These are phyloP conservation scores for Drosophila asahinai DNA, from an alignment of 1,140 invertebrate species.

Conservation along the genomic window DNA sequence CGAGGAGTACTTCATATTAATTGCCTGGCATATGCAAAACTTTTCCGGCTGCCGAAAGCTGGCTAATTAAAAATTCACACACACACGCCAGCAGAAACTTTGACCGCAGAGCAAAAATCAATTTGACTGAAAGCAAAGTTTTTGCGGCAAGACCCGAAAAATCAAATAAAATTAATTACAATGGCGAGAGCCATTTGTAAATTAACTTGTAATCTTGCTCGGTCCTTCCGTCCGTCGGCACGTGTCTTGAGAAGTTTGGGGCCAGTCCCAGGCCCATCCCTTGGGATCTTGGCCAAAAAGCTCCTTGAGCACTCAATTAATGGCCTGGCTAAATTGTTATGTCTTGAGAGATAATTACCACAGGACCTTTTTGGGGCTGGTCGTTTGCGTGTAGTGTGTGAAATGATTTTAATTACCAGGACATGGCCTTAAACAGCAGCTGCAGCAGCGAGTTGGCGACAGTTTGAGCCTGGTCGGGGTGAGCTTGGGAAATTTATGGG, in stretches of 20 bases:
- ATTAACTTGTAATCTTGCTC: conserved; percentile 64
- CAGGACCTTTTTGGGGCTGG: conserved; percentile 54
- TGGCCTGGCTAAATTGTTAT: conserved; percentile 82
- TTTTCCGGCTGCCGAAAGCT: conserved; percentile 70
- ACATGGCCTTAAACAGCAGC: conserved; percentile 48
- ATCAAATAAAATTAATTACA: conserved; percentile 83
- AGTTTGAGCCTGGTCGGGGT: conserved; percentile 34
- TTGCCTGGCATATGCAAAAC: conserved; percentile 62
- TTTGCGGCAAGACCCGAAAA: conserved; percentile 48
- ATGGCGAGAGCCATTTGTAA: conserved; percentile 73
- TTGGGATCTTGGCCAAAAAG: conserved; percentile 8
- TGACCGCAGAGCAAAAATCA: conserved; percentile 64
- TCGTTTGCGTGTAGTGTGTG: conserved; percentile 73
- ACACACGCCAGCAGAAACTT: conserved; percentile 41
- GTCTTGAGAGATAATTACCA: conserved; percentile 81
- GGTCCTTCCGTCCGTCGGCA: conserved; percentile 29
- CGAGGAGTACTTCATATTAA: conserved; percentile 59
- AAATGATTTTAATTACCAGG: conserved; percentile 84
- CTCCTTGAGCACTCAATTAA: conserved; percentile 66
- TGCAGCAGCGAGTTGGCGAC: conserved; percentile 51
- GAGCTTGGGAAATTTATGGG: conserved; percentile 60
- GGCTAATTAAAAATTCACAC: conserved; percentile 77
- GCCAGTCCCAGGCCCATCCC: conserved; percentile 35
- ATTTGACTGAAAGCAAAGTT: conserved; percentile 81
- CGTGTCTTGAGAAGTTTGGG: conserved; percentile 51